phyloP scores from a whole-genome alignment of 2,888 invertebrate genomes.

The Sturmia bella region DNA sequence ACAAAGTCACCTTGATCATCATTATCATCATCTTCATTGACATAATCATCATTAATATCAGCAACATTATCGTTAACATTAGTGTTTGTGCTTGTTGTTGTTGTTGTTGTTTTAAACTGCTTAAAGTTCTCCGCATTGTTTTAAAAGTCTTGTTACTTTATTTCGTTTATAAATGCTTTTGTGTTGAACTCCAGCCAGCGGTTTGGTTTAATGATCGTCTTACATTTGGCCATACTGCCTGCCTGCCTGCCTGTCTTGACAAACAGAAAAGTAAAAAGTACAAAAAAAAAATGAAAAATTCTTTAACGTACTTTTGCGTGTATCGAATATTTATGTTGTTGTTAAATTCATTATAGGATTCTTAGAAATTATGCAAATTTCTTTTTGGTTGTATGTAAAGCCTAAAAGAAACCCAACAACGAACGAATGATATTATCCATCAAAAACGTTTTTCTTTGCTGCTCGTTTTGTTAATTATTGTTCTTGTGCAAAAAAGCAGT shows the following conservation, averaged over 20 bases:
- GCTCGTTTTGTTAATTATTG: neutral
- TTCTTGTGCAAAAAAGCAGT: slow-evolving; percentile 20
- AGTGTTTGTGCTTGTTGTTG: no score
- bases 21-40: slow-evolving; percentile 10
- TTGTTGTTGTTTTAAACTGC: neutral
- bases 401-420: neutral
- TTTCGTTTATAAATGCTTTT: neutral
- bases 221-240: neutral
- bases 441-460: slow-evolving; percentile 36
- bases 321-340: slow-evolving; percentile 51
- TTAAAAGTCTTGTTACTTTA: slow-evolving; percentile 13
- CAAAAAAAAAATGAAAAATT: slow-evolving; percentile 18
- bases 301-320: slow-evolving; percentile 62
- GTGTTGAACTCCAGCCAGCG: neutral
- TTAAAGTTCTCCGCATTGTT: neutral
- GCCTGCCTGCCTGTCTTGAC: slow-evolving; percentile 1
- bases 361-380: slow-evolving; percentile 62
- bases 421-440: slow-evolving; percentile 25
- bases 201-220: slow-evolving; percentile 25
- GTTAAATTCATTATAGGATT: slow-evolving; percentile 59
- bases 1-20: slow-evolving; percentile 43
- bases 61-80: neutral
- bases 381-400: slow-evolving; percentile 3
- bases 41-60: slow-evolving; percentile 22
- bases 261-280: no score